Evolutionary conservation across 2,888 invertebrate species (phyloP), one percentile per base, ranked within the genome.

Genomic region (Euplexia lucipara): DNA sequence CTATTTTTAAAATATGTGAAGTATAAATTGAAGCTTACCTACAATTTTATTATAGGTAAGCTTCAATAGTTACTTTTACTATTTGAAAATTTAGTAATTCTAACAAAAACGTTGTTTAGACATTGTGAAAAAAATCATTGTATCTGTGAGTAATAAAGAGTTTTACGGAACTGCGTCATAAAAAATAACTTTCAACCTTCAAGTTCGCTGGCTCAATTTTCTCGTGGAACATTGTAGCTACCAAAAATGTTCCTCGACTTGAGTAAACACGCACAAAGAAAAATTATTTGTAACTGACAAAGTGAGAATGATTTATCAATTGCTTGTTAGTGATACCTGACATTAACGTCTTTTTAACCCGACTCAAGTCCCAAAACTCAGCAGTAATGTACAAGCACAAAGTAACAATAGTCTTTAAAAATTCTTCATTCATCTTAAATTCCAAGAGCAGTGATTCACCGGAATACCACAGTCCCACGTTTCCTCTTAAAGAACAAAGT

Each of bases 401-500:
- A 72, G 78, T 72, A 60, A 73, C 72, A 76, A 77, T 72, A 44
- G 59, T 44, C 66, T 39, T 60, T 69, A 51, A 26, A 70, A 68
- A 62, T 52, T 57, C 64, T 77, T 77, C 66, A 72, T 57, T 66
- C 60, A 77, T 59, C 52, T 60, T 26, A 63, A 64, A 73, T 76
- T 74, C 79, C 69, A n/a, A 52, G 47, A 49, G 56, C 51, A 45
- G 26, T 80, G 83, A 82, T 65, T 81, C 83, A 81, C 71, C 60
- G 63, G 49, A 70, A 75, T 63, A 78, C 56, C 64, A 60, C 51
- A 74, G 88, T 88, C 90, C 86, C 91, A 92, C 92, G 89, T 87
- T 88, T 78, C 87, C 86, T 87, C 85, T 80, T 76, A 79, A 80
- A 88, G 91, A 92, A 93, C 93, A 94, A 93, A 93, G 83, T 84